phyloP scores from a whole-genome alignment of 2,888 invertebrate genomes.

The Tachystola acroxantha region DNA sequence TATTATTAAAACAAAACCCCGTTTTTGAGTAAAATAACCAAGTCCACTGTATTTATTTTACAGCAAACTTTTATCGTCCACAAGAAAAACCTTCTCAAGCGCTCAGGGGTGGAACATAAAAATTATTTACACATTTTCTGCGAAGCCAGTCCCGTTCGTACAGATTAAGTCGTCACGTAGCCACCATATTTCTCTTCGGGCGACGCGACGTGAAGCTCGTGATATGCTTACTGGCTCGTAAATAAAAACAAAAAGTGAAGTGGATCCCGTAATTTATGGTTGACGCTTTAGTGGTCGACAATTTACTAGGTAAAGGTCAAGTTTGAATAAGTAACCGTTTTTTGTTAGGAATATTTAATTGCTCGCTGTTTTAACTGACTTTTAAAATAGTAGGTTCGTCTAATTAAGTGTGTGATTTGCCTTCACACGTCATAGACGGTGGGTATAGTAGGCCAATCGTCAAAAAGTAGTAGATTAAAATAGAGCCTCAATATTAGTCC shows the following conservation, averaged over 20 bases:
- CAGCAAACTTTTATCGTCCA: neutral
- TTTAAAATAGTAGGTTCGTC: too few relatives aligned
- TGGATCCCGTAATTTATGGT: slow-evolving; percentile 1
- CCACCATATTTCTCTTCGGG: slow-evolving; percentile 41
- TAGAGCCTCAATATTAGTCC: too few relatives aligned
- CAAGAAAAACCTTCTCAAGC: slow-evolving; percentile 9
- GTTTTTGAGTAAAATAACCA: too few relatives aligned
- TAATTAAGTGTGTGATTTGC: too few relatives aligned
- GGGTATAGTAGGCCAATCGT: too few relatives aligned
- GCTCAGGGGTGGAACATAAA: slow-evolving; percentile 21
- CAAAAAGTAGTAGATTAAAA: too few relatives aligned
- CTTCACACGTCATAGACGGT: too few relatives aligned
- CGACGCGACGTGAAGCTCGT: slow-evolving; percentile 25
- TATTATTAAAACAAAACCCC: too few relatives aligned
- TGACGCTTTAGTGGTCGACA: slow-evolving; percentile 1
- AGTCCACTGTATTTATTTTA: neutral
- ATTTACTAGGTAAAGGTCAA: neutral
- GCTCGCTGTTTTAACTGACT: neutral
- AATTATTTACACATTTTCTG: slow-evolving; percentile 43
- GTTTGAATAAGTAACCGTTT: neutral
- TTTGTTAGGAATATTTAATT: neutral
- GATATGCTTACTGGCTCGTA: slow-evolving; percentile 32
- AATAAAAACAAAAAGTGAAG: slow-evolving; percentile 33
- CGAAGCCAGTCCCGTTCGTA: slow-evolving; percentile 22
- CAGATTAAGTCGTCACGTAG: slow-evolving; percentile 60